A percentile compares a stretch with the other conserved stretches of the same genome.
Evolutionary conservation across 2,797 vertebrate species (phyloP).

Genomic region (Argentina silus): DNA sequence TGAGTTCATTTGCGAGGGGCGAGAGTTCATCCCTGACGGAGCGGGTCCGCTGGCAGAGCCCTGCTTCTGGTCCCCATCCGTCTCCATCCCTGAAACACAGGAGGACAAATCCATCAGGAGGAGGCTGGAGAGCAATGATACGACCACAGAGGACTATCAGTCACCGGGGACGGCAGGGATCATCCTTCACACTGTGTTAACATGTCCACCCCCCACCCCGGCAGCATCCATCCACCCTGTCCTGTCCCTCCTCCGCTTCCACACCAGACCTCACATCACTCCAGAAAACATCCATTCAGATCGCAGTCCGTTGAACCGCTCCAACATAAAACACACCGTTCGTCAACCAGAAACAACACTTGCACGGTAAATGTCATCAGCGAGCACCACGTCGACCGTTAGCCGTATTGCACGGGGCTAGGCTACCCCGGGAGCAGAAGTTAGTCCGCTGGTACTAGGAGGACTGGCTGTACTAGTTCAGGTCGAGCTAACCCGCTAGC

Average conservation of each 20-base stretch:
- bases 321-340: no score
- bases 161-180: constrained; percentile 27
- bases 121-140: not conserved
- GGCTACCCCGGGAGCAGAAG: no score
- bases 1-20: constrained; percentile 90
- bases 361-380: no score
- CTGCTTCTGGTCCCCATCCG: constrained; percentile 90
- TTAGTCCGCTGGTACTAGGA: not conserved
- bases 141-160: not conserved
- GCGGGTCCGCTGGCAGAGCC: constrained; percentile 85
- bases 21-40: constrained; percentile 85
- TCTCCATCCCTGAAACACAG: constrained; percentile 83
- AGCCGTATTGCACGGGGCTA: no score
- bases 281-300: no score
- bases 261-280: not conserved
- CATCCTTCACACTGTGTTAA: not conserved
- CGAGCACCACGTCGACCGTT: no score
- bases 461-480: no score
- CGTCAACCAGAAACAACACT: no score
- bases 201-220: no score
- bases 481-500: no score
- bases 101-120: constrained; percentile 38
- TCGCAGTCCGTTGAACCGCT: no score
- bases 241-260: no score
- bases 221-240: not conserved